A percentile compares a stretch with the other conserved stretches of the same genome.
These are phyloP conservation scores for Eilema caniola DNA, from an alignment of 2,888 invertebrate genomes.

Conservation along the genomic window DNA sequence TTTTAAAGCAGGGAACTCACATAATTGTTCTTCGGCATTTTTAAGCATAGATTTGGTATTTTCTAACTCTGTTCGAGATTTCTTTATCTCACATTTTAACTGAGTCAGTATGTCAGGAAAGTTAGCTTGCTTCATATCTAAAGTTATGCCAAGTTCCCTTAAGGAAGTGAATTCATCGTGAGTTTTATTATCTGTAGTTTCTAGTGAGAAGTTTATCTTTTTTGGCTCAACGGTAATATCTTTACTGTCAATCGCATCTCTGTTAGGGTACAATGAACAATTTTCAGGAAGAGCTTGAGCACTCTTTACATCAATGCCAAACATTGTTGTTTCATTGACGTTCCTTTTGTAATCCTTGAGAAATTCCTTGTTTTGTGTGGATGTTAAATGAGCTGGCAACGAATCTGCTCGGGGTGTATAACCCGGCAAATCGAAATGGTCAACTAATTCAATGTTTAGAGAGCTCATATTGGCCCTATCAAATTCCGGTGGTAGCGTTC, in stretches of 20 bases:
- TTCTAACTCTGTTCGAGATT: constrained; percentile 84
- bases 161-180: constrained; percentile 82
- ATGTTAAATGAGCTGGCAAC: constrained; percentile 75
- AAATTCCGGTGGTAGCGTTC: constrained; percentile 73
- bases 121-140: constrained; percentile 79
- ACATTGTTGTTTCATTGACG: constrained; percentile 78
- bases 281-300: constrained; percentile 77
- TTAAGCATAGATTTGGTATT: constrained; percentile 84
- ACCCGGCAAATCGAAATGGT: constrained; percentile 68
- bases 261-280: constrained; percentile 83
- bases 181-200: constrained; percentile 72
- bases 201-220: constrained; percentile 80
- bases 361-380: constrained; percentile 73
- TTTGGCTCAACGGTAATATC: constrained; percentile 78
- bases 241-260: constrained; percentile 74
- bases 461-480: constrained; percentile 75
- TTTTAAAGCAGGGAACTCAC: constrained; percentile 83
- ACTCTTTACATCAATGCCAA: constrained; percentile 72
- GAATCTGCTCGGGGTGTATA: constrained; percentile 77
- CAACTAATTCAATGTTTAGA: constrained; percentile 69
- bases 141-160: constrained; percentile 82
- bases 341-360: constrained; percentile 74
- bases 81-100: constrained; percentile 85
- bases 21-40: constrained; percentile 84
- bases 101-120: constrained; percentile 80